Base-by-base conservation (phyloP, 2,888 invertebrate genomes). In the Acanthoscelides obtectus region DNA sequence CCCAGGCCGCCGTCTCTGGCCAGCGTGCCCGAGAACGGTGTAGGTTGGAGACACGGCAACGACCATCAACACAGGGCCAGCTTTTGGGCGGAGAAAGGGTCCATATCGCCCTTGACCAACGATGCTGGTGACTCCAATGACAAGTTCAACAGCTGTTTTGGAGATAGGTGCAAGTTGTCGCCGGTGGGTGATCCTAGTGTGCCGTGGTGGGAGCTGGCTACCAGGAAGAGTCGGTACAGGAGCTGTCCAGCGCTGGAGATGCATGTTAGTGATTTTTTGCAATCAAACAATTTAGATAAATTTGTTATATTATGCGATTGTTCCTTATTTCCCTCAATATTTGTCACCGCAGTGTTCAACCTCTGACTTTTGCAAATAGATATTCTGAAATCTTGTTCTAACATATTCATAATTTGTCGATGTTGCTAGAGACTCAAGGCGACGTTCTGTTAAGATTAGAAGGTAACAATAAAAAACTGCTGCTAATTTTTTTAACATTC, bases 141-240 rank as follows among this genome's bases (percentile, higher is more conserved):
- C 25, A 22, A 64, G 20, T 20, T 68, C 22, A 73, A 70, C 69
- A 73, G 70, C 25, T 72, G 70, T 66, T 73, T 45, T 1, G 45
- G 45, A 17, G 45, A 45, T 12, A 3, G 45, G 12, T 45, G 45
- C 45, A 72, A 71, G 22, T 70, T 75, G 68, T 79, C 75, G 8
- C 76, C 76, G 3, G 75, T 76, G 25, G 81, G 81, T 20, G 91
- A 91, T 79, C 92, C 93, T 27, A 89, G 90, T 72, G 90, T 95
- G 75, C 95, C 95, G 0, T 95, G 95, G 95, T 95, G 94, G 92
- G 95, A 95, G 85, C 85, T 95, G 79, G 95, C 95, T 65, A 93
- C 94, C 69, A 91, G 93, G 77, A 87, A 88, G 69, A 91, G 91
- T 79, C 90, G 94, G 76, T 92, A 95, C 77, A 90, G 93, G 80